A percentile compares a stretch with the other conserved stretches of the same genome.
Evolutionary conservation across 2,113 vertebrate species (phyloP).

Genomic region (Macquaria ambigua): DNA sequence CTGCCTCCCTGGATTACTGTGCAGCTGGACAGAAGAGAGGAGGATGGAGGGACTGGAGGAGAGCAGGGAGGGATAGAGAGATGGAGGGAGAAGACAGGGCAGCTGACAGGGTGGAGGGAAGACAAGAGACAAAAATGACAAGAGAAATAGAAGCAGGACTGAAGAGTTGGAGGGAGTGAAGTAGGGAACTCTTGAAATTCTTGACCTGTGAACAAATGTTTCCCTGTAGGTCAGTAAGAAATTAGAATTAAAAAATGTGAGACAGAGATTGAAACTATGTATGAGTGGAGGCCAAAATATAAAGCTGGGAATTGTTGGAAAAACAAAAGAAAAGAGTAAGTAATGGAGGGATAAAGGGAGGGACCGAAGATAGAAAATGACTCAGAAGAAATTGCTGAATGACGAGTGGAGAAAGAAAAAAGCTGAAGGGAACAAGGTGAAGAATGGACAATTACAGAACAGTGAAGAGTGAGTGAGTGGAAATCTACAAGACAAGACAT

Average conservation of each 20-base stretch:
- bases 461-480: too few species aligned
- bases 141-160: conserved; percentile 8
- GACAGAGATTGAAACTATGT: not conserved
- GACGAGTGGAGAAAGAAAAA: conserved; percentile 11
- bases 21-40: conserved; percentile 73
- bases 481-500: not conserved
- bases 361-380: conserved; percentile 16
- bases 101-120: conserved; percentile 47
- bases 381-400: conserved; percentile 29
- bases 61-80: conserved; percentile 39
- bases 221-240: conserved; percentile 17
- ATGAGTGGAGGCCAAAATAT: conserved; percentile 6
- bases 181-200: not conserved
- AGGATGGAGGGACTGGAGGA: conserved; percentile 41
- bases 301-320: conserved; percentile 29
- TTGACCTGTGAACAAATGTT: conserved; percentile 27
- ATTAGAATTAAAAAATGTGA: conserved; percentile 18
- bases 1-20: conserved; percentile 78
- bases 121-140: conserved; percentile 14
- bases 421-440: conserved; percentile 22
- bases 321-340: conserved; percentile 12
- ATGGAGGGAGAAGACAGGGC: conserved; percentile 43
- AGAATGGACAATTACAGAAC: not conserved
- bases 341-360: conserved; percentile 25
- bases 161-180: conserved; percentile 1